Percentiles rank a stretch among this genome's conserved stretches.
Conservation (phyloP, 1,140 invertebrate species). For the Cotesia glomerata region DNA sequence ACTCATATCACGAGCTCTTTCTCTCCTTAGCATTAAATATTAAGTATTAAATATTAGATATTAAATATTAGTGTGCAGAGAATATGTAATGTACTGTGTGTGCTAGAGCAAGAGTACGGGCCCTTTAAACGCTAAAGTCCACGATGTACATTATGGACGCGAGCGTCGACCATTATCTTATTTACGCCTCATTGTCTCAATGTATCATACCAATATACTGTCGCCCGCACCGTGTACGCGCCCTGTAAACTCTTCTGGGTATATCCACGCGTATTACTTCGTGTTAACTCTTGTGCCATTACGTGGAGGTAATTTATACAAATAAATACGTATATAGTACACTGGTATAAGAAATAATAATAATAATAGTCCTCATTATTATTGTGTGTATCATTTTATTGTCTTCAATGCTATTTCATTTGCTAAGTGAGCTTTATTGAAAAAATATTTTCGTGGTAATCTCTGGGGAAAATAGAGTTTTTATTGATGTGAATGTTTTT, state of each 20-base stretch:
- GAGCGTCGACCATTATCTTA: constrained; percentile 60
- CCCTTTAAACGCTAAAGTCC: constrained; percentile 48
- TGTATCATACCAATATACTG: constrained; percentile 58
- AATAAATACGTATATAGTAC: not conserved
- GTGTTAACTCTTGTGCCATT: constrained; percentile 8
- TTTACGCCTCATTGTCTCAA: constrained; percentile 63
- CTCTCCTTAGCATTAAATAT: not conserved
- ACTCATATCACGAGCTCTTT: not conserved
- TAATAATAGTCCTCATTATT: no score
- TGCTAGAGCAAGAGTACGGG: constrained; percentile 3
- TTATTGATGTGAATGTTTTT: no score
- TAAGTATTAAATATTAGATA: no score
- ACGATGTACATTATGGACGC: constrained; percentile 40
- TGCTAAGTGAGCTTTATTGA: no score
- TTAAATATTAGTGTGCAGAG: no score
- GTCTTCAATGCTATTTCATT: no score
- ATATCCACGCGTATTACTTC: constrained; percentile 39
- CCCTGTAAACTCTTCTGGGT: constrained; percentile 35
- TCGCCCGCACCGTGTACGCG: constrained; percentile 17
- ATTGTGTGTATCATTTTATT: no score
- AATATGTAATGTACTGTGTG: not conserved
- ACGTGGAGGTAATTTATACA: not conserved
- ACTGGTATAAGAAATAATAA: no score
- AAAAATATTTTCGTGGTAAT: no score
- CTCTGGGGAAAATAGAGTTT: no score